Conservation (phyloP, 2,888 invertebrate species). For the Pachycephus smyrnensis region DNA sequence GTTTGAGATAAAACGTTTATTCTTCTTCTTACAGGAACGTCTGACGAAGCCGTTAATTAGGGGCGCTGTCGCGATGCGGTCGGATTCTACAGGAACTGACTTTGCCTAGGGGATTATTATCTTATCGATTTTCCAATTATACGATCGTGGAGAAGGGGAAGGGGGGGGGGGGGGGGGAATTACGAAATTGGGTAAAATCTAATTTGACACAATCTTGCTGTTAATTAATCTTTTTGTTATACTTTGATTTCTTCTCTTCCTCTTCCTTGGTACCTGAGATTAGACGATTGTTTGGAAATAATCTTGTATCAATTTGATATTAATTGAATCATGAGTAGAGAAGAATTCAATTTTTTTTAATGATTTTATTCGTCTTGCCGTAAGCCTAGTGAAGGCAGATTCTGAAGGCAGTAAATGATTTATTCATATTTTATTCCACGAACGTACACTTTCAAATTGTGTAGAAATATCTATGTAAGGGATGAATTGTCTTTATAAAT, state of each 20-base stretch:
- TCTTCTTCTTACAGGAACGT: too few relatives aligned
- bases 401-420: not conserved
- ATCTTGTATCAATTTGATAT: not conserved
- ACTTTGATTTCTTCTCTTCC: not conserved
- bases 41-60: too few relatives aligned
- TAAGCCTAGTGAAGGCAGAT: too few relatives aligned
- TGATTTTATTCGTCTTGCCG: too few relatives aligned
- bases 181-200: not conserved
- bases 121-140: not conserved
- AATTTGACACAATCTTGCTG: not conserved
- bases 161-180: not conserved
- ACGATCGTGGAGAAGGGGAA: not conserved
- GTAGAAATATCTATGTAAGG: not conserved
- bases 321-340: not conserved
- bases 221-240: too few relatives aligned
- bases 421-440: not conserved
- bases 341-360: not conserved
- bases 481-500: too few relatives aligned
- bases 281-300: not conserved
- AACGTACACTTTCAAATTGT: not conserved
- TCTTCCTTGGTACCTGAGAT: not conserved
- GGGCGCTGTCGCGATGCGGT: not conserved
- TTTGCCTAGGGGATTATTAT: not conserved
- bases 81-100: not conserved
- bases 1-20: too few relatives aligned